These are phyloP conservation scores for Gonocerus acuteangulatus DNA, from an alignment of 2,888 invertebrate genomes.

Conservation along the genomic window DNA sequence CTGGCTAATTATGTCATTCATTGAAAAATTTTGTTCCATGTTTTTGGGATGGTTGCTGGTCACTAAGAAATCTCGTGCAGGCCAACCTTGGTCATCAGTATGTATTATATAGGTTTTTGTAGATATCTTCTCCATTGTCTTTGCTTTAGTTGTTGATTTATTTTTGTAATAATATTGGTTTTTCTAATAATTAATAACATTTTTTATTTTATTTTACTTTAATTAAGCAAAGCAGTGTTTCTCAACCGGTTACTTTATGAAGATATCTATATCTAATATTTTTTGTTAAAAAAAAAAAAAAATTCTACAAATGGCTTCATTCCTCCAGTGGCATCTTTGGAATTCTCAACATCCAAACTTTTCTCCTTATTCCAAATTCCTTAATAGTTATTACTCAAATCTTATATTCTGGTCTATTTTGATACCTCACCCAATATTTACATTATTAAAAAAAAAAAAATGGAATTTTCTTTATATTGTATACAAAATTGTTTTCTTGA, in stretches of 20 bases:
- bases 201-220: not conserved
- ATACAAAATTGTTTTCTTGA: too few species aligned
- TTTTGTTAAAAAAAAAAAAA: too few species aligned
- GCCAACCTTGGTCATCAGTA: conserved; percentile 19
- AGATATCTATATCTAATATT: conserved; percentile 2
- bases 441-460: too few species aligned
- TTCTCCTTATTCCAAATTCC: too few species aligned
- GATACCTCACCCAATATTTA: too few species aligned
- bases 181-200: conserved; percentile 1
- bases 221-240: conserved; percentile 17
- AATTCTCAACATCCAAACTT: too few species aligned
- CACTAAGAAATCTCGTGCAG: conserved; percentile 11
- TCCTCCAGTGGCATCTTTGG: too few species aligned
- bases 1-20: conserved; percentile 7
- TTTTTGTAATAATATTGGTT: conserved; percentile 11
- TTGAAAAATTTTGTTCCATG: conserved; percentile 20
- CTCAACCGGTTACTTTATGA: conserved; percentile 15
- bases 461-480: too few species aligned
- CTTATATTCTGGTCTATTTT: too few species aligned
- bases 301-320: too few species aligned
- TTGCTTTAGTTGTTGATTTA: conserved; percentile 21
- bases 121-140: conserved; percentile 21
- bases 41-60: conserved; percentile 17
- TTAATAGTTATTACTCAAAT: too few species aligned
- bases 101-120: conserved; percentile 17